These are phyloP conservation scores for Lucilia cuprina DNA, from an alignment of 1,140 invertebrate genomes.

Conservation along the genomic window DNA sequence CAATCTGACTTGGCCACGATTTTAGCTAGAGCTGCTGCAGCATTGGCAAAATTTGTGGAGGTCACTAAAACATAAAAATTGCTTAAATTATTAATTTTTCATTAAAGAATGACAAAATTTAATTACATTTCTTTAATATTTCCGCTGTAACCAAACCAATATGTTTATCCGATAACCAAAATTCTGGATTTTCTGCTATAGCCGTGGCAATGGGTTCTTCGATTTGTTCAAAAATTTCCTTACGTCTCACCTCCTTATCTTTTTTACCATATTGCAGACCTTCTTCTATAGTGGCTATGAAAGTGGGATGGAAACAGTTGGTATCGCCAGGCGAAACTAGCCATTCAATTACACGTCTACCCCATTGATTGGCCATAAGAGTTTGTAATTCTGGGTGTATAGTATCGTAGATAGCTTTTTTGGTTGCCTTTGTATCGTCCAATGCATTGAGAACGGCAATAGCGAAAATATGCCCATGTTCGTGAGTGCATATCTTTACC, in stretches of 20 bases:
- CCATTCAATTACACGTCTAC: conserved; percentile 80
- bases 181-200: conserved; percentile 69
- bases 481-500: conserved; percentile 79
- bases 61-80: conserved; percentile 41
- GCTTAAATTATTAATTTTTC: not conserved
- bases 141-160: conserved; percentile 75
- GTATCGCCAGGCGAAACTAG: conserved; percentile 81
- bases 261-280: conserved; percentile 85
- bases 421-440: conserved; percentile 90
- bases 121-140: conserved; percentile 70
- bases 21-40: conserved; percentile 63
- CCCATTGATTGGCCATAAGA: conserved; percentile 76
- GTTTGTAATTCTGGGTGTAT: conserved; percentile 76
- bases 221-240: conserved; percentile 77
- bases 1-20: conserved; percentile 63
- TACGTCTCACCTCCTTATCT: conserved; percentile 71
- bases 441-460: conserved; percentile 87
- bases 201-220: conserved; percentile 70
- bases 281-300: conserved; percentile 73
- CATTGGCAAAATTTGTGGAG: conserved; percentile 51
- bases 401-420: conserved; percentile 81
- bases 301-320: conserved; percentile 76
- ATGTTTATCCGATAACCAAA: conserved; percentile 75
- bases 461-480: conserved; percentile 84
- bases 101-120: conserved; percentile 1